phyloP scores from a whole-genome alignment of 2,797 vertebrate species.

The Rhinogobio ventralis region DNA sequence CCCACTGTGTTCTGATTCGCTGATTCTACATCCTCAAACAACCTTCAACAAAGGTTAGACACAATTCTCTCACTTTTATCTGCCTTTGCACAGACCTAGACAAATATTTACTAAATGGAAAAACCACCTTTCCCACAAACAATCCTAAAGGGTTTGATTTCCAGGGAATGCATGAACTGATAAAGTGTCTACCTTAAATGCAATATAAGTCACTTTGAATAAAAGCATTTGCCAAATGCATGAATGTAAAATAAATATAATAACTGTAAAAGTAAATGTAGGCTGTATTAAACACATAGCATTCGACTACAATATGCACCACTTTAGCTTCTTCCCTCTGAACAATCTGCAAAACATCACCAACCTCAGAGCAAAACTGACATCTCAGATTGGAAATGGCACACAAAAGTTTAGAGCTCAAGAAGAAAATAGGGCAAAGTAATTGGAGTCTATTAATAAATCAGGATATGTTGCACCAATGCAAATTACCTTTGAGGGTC shows the following conservation, averaged over 20 bases:
- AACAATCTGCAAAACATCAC: background rate
- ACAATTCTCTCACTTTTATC: too few species aligned
- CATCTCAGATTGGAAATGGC: slow-evolving; percentile 1
- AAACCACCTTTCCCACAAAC: background rate
- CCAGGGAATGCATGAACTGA: background rate
- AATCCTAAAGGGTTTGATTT: background rate
- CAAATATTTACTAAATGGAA: slow-evolving; percentile 1
- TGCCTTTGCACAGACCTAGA: background rate
- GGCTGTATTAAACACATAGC: background rate
- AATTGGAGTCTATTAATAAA: slow-evolving; percentile 27
- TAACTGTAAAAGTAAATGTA: background rate
- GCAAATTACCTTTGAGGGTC: slow-evolving; percentile 23
- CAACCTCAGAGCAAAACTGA: background rate
- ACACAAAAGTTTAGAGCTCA: slow-evolving; percentile 22
- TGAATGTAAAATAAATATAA: background rate
- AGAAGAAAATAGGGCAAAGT: slow-evolving; percentile 33
- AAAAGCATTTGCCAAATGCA: background rate
- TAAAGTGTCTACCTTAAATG: background rate
- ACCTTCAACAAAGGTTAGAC: background rate
- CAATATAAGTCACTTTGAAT: background rate
- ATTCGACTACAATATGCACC: background rate
- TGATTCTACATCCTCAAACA: background rate
- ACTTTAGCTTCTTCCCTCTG: background rate
- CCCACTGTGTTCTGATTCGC: background rate
- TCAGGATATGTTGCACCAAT: slow-evolving; percentile 8